Evolutionary conservation across 2,797 vertebrate genomes (phyloP).

Genomic region (Bovichtus diacanthus): DNA sequence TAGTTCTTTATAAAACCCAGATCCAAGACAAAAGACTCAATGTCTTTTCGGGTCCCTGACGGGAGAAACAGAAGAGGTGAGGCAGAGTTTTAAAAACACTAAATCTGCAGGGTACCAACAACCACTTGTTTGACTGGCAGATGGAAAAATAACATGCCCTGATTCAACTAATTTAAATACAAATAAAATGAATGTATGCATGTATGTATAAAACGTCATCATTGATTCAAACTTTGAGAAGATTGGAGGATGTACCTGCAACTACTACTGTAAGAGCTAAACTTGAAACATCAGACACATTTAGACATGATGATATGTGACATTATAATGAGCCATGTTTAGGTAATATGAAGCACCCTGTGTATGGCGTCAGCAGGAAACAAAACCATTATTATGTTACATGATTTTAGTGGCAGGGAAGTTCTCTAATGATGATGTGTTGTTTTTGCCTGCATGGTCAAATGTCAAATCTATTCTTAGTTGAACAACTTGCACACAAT

Average conservation of each 20-base stretch:
- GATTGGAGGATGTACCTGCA: background rate
- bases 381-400: background rate
- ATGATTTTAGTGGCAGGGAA: background rate
- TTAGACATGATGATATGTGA: background rate
- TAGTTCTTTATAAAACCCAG: background rate
- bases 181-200: background rate
- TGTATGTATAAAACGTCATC: too few species aligned
- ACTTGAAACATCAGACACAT: too few species aligned
- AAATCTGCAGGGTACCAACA: background rate
- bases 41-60: background rate
- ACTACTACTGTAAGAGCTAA: background rate
- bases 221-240: too few species aligned
- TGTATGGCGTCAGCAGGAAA: background rate
- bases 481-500: background rate
- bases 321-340: background rate
- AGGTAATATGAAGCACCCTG: background rate
- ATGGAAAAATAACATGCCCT: background rate
- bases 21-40: background rate
- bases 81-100: background rate
- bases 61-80: background rate
- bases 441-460: background rate
- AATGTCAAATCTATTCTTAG: background rate
- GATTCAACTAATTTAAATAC: background rate
- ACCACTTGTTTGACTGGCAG: conserved; percentile 2
- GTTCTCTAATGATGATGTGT: background rate